A percentile compares a stretch with the other conserved stretches of the same genome.
phyloP scores from a whole-genome alignment of 1,140 invertebrate genomes.

The Bombus difficillimus region DNA sequence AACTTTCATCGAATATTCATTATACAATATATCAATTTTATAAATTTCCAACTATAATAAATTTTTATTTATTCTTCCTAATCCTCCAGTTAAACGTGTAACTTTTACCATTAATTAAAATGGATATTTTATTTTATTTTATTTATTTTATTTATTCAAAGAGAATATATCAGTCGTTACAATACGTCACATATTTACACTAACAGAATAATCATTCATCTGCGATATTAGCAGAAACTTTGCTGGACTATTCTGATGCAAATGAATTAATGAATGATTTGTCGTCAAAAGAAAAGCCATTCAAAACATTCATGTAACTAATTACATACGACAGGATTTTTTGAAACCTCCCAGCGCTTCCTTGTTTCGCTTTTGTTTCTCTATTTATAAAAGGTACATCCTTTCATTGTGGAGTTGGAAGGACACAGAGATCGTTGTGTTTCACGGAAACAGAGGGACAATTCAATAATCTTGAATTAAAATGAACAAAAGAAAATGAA shows the following conservation, averaged over 20 bases:
- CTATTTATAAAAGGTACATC: constrained; percentile 1
- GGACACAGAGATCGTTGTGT: no score
- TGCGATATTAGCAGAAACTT: not conserved
- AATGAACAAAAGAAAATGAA: constrained; percentile 7
- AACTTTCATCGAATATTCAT: no score
- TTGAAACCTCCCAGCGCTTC: no score
- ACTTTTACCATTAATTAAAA: no score
- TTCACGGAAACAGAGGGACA: not conserved
- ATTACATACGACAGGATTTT: not conserved
- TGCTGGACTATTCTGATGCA: not conserved
- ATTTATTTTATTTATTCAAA: no score
- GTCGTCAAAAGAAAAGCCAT: not conserved
- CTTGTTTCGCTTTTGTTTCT: not conserved
- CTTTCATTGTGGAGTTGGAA: not conserved
- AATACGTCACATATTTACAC: no score
- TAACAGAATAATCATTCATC: not conserved
- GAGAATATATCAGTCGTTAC: no score
- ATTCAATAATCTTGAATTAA: constrained; percentile 14
- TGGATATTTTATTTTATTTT: no score
- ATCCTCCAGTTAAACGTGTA: no score
- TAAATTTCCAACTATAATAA: not conserved
- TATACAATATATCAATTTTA: no score
- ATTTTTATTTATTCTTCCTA: no score
- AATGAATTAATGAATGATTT: not conserved
- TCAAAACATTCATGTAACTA: not conserved